A percentile compares a stretch with the other conserved stretches of the same genome.
Evolutionary conservation across 2,888 invertebrate genomes (phyloP).

Genomic region (Lapara coniferarum): DNA sequence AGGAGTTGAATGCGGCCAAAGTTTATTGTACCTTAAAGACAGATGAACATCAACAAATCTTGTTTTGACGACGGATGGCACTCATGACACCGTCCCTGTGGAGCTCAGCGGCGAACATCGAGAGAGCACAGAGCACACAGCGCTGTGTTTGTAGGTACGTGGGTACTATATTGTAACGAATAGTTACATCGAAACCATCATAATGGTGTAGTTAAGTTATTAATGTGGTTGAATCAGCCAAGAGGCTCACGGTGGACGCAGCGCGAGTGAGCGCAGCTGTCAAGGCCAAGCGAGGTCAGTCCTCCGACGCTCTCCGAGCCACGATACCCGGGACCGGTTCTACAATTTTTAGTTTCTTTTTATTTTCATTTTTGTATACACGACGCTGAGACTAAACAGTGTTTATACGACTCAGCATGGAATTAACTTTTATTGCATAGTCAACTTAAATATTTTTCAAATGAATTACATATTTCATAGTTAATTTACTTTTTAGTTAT

Average conservation of each 20-base stretch:
- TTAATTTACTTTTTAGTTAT: slow-evolving; percentile 13
- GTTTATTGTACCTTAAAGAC: slow-evolving; percentile 40
- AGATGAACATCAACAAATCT: slow-evolving; percentile 68
- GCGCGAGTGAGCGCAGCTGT: slow-evolving; percentile 74
- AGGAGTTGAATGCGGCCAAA: neutral
- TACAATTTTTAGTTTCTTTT: slow-evolving; percentile 82
- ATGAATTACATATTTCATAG: slow-evolving; percentile 31
- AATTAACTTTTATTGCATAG: slow-evolving; percentile 78
- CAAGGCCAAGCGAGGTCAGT: slow-evolving; percentile 83
- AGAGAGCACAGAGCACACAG: neutral
- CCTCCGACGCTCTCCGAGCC: slow-evolving; percentile 80
- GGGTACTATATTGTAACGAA: slow-evolving; percentile 66
- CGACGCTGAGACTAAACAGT: slow-evolving; percentile 82
- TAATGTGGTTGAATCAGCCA: slow-evolving; percentile 77
- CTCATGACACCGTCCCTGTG: slow-evolving; percentile 34
- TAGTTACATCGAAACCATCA: slow-evolving; percentile 74
- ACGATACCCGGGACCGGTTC: slow-evolving; percentile 80
- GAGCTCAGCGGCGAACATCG: slow-evolving; percentile 36
- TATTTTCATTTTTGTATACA: slow-evolving; percentile 84
- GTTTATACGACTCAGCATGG: slow-evolving; percentile 79
- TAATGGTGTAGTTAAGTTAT: slow-evolving; percentile 80
- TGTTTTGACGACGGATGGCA: slow-evolving; percentile 55
- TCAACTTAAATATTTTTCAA: slow-evolving; percentile 61
- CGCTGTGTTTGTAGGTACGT: slow-evolving; percentile 39
- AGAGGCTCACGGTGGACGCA: slow-evolving; percentile 61